These are phyloP conservation scores for Colossoma macropomum DNA, from an alignment of 2,113 vertebrate genomes.

Conservation along the genomic window DNA sequence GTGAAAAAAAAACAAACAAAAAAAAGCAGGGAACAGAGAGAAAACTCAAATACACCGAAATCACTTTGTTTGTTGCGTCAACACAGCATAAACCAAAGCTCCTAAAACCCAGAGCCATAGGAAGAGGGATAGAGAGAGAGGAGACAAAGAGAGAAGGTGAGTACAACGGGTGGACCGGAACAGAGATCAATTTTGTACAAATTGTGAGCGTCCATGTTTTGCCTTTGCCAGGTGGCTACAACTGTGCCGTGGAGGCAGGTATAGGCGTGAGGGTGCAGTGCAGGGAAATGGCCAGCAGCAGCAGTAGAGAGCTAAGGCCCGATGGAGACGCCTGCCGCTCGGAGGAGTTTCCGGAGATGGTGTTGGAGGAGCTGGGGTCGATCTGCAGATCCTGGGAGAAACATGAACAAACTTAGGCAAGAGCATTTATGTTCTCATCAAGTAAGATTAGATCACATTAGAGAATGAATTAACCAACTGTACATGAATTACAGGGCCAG, in stretches of 20 bases:
- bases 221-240: conserved; percentile 55
- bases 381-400: conserved; percentile 71
- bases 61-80: conserved; percentile 56
- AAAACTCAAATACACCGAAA: conserved; percentile 63
- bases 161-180: conserved; percentile 70
- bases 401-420: not conserved
- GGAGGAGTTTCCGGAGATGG: conserved; percentile 65
- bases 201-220: conserved; percentile 68
- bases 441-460: not conserved
- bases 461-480: not conserved
- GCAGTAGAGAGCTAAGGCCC: conserved; percentile 63
- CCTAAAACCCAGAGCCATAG: conserved; percentile 46
- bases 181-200: conserved; percentile 72
- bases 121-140: conserved; percentile 60
- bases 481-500: not conserved
- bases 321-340: conserved; percentile 32
- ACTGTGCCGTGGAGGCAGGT: conserved; percentile 44
- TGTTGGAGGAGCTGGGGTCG: conserved; percentile 70
- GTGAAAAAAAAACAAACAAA: conserved; percentile 50
- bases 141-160: conserved; percentile 50
- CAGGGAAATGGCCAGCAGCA: conserved; percentile 69
- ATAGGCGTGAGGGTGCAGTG: conserved; percentile 46
- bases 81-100: conserved; percentile 66
- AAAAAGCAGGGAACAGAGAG: conserved; percentile 36
- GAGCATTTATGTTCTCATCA: not conserved